Percentiles rank a stretch among this genome's conserved stretches.
Evolutionary conservation across 2,113 vertebrate species (phyloP).

Genomic region (Apaloderma vittatum): DNA sequence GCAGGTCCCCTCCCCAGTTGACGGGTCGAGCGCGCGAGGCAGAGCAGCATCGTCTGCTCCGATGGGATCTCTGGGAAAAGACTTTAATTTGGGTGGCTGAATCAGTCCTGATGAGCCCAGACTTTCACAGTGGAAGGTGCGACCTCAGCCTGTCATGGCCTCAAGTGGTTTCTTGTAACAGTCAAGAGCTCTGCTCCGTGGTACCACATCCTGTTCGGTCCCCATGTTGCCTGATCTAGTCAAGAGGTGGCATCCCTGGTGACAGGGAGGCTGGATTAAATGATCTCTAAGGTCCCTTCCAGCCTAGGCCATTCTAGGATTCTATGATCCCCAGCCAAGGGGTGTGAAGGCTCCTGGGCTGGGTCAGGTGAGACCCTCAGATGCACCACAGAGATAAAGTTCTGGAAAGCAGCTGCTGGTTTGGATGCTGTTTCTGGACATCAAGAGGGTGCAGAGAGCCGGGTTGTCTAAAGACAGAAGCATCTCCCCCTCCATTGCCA

Average conservation of each 20-base stretch:
- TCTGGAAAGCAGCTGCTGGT: background rate
- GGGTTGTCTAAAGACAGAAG: background rate
- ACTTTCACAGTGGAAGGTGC: background rate
- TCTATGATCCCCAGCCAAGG: too few relatives aligned
- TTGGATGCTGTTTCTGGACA: background rate
- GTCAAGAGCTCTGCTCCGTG: accelerated
- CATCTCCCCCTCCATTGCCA: background rate
- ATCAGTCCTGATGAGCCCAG: accelerated
- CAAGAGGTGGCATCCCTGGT: too few relatives aligned
- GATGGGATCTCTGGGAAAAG: background rate
- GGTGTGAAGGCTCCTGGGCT: too few relatives aligned
- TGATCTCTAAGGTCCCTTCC: too few relatives aligned
- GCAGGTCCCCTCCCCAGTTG: accelerated
- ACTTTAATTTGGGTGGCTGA: background rate
- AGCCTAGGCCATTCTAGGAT: too few relatives aligned
- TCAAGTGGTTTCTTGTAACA: background rate
- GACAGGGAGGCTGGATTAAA: too few relatives aligned
- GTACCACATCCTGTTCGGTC: too few relatives aligned
- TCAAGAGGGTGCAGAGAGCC: background rate
- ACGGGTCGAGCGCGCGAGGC: background rate
- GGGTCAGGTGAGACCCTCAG: background rate
- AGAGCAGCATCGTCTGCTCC: accelerated
- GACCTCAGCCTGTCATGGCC: background rate
- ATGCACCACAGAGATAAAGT: background rate
- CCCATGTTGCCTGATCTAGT: too few relatives aligned